A percentile compares a stretch with the other conserved stretches of the same genome.
phyloP scores from a whole-genome alignment of 2,113 vertebrate genomes.

The Mustelus asterias region DNA sequence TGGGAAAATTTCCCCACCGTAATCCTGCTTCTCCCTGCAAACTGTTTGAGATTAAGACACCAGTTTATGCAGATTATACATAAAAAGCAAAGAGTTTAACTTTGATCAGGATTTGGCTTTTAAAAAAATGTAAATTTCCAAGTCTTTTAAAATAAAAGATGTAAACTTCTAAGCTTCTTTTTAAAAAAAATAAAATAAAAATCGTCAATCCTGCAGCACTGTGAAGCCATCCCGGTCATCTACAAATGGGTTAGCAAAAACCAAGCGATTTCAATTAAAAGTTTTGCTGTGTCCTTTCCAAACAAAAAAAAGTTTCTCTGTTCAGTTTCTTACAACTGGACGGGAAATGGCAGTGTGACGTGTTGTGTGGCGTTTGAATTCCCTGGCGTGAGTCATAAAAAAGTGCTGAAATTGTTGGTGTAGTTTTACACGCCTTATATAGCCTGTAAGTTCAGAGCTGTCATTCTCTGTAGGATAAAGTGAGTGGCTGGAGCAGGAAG shows the following conservation, averaged over 20 bases:
- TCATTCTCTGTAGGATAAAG: constrained; percentile 29
- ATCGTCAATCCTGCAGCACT: background rate
- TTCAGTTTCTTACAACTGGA: background rate
- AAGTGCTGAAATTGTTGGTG: constrained; percentile 37
- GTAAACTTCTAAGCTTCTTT: background rate
- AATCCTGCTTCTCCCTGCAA: background rate
- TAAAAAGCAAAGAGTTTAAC: too few relatives aligned
- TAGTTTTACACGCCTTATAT: constrained; percentile 37
- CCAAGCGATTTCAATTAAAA: background rate
- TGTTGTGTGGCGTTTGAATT: constrained; percentile 33
- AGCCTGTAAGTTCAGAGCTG: constrained; percentile 18
- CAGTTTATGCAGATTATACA: background rate
- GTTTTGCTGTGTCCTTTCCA: background rate
- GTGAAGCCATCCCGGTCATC: background rate
- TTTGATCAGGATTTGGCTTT: background rate
- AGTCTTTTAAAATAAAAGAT: background rate
- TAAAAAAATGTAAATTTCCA: background rate
- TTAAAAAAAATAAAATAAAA: background rate
- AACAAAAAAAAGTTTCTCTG: too few relatives aligned
- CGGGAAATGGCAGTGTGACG: constrained; percentile 35
- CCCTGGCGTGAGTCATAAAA: constrained; percentile 37
- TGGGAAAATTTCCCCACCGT: background rate
- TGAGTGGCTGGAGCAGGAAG: background rate
- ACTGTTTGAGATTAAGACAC: background rate
- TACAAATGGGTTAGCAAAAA: background rate